A percentile compares a stretch with the other conserved stretches of the same genome.
Conservation (phyloP, 2,797 vertebrate genomes). For the Lagodon rhomboides region DNA sequence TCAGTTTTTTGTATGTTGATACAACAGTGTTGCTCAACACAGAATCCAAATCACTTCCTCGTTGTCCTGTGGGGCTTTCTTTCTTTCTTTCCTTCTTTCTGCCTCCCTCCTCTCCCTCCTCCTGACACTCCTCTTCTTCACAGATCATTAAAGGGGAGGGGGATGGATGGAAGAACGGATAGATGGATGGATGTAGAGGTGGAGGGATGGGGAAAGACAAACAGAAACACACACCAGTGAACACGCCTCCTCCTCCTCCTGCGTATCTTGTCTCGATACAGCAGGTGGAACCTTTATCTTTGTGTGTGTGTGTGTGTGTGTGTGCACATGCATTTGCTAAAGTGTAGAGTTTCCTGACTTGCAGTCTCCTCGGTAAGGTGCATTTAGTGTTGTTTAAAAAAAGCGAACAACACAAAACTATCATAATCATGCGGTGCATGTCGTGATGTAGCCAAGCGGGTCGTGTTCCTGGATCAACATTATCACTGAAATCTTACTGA, state of each 20-base stretch:
- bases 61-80: neutral
- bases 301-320: neutral
- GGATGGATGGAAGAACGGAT: neutral
- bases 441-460: no score
- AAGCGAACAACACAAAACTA: neutral
- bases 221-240: conserved; percentile 51
- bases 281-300: neutral
- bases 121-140: conserved; percentile 38
- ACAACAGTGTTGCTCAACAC: neutral
- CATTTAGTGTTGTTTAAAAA: neutral
- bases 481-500: no score
- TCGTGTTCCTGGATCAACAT: no score
- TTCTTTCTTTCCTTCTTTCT: neutral
- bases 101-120: neutral
- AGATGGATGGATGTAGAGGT: conserved; percentile 13
- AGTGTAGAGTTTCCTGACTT: neutral
- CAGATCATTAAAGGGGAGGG: conserved; percentile 57
- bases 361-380: neutral
- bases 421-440: neutral
- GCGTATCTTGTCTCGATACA: conserved; percentile 19
- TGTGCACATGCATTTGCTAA: neutral
- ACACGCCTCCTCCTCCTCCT: conserved; percentile 34
- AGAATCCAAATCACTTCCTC: neutral
- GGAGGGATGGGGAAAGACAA: conserved; percentile 37
- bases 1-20: neutral